Percentiles rank a stretch among this genome's conserved stretches.
phyloP scores from a whole-genome alignment of 2,797 vertebrate genomes.

The Setipinna tenuifilis region DNA sequence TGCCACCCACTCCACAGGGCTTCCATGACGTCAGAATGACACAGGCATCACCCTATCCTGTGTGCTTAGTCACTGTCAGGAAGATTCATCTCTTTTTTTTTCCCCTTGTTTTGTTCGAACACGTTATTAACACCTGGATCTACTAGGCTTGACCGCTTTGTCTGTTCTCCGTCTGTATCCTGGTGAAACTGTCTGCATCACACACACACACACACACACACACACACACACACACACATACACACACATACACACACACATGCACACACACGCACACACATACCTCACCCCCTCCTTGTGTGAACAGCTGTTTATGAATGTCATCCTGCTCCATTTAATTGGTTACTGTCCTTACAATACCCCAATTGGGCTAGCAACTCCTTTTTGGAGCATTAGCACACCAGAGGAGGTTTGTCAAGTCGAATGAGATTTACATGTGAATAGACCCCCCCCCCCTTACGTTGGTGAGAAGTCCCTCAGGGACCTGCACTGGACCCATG shows the following conservation, averaged over 20 bases:
- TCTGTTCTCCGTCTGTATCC: background rate
- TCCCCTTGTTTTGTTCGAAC: background rate
- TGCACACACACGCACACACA: background rate
- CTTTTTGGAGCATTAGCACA: background rate
- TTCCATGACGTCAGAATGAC: constrained; percentile 11
- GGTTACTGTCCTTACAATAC: constrained; percentile 11
- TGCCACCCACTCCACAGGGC: background rate
- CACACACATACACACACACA: background rate
- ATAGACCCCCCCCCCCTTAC: background rate
- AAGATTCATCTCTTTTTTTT: background rate
- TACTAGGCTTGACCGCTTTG: background rate
- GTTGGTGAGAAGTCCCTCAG: background rate
- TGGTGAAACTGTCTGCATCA: background rate
- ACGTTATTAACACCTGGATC: background rate
- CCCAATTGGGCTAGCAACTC: background rate
- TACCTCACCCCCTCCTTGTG: background rate
- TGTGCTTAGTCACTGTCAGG: background rate
- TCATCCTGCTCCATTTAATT: constrained; percentile 6
- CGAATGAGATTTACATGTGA: background rate
- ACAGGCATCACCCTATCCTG: background rate
- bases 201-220: background rate
- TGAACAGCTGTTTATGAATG: constrained; percentile 21
- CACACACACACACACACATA: background rate
- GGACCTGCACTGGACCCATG: background rate
- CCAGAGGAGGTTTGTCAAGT: background rate